Base-by-base conservation (phyloP, 1,140 invertebrate species). In the Hyphantria cunea region DNA sequence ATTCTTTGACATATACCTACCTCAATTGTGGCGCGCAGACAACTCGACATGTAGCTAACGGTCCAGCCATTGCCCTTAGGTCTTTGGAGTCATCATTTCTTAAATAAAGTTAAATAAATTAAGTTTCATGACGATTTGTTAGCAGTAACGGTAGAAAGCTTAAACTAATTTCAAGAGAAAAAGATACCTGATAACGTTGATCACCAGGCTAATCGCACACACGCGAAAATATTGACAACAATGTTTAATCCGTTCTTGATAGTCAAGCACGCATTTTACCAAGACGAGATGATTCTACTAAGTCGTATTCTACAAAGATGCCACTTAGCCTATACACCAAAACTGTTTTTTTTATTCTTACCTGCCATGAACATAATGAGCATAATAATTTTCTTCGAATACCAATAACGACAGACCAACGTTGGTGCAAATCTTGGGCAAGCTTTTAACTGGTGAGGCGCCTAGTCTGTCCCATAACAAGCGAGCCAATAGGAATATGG, bases 281-380 rank as follows among this genome's bases (percentile, higher is more conserved):
- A n/a, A n/a, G n/a, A n/a, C n/a, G n/a, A n/a, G n/a, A n/a, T n/a
- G n/a, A n/a, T n/a, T n/a, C n/a, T n/a, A n/a, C n/a, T n/a, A n/a
- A n/a, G 17, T 25, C 17, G 17, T 5, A 25, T 25, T 25, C 17
- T 25, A 25, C 5, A 25, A 25, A 25, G 17, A 25, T 25, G 5
- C n/a, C 0, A 32, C 34, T 2, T 3, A 10, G 8, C 34, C 34
- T 10, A 37, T 37, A 7, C 0, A 4, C 7, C 7, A 37, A 37
- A 2, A 37, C 17, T 17, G 10, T 0, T 2, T 41, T 10, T 39
- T 25, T 25, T 25, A 5, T 25, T 25, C 74, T 68, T 41, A 89
- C 86, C 86, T 74, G 7, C 84, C 87, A 70, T 90, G 80, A 0
- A 90, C 76, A 62, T 87, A 90, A 77, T 90, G 85, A 0, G 81